Base-by-base conservation (phyloP, 2,113 vertebrate genomes). In the Gorilla gorilla region DNA sequence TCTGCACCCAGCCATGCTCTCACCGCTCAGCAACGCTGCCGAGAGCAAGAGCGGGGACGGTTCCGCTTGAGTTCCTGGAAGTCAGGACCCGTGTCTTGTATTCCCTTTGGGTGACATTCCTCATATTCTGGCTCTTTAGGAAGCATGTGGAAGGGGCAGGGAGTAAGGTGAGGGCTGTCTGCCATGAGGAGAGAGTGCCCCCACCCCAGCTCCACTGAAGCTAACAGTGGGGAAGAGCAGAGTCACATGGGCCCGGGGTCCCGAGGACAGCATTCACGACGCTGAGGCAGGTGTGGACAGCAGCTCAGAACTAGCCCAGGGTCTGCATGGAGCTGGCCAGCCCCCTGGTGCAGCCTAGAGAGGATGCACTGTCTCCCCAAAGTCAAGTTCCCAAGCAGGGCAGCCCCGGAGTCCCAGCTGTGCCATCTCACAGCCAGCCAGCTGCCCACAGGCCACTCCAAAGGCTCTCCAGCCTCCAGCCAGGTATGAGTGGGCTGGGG, bases 231-330 rank as follows among this genome's bases (percentile, higher is more conserved):
- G 0, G 8, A 2, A 27, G 0, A 23, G 17, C 66, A 64, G 55
- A 30, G 12, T 0, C 1, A 1, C 6, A 4, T 3, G 13, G 40
- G 57, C 18, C n/a, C 27, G 4, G 32, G n/a, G 59, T 23, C 45
- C 85, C 38, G 6, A 70, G 80, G 80, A 55, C 25, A 57, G 72
- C 16, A 10, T 27, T 70, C 8, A 0, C n/a, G 30, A 76, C 25
- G 12, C 75, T 27, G 5, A 5, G 12, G 32, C 81, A 18, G 14
- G 20, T 48, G 5, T 12, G 9, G 23, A 88, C 6, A 57, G 45
- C 84, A 90, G 38, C 52, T 52, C 43, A 35, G 70, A 48, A n/a
- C 23, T 12, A 45, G 32, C 32, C 30, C 57, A 12, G 16, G 32
- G 52, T 6, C 38, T 22, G 43, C 13, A 2, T 27, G 8, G 57